Percentiles rank a stretch among this genome's conserved stretches.
Conservation (phyloP, 2,797 vertebrate species). For the Spinus pinus region DNA sequence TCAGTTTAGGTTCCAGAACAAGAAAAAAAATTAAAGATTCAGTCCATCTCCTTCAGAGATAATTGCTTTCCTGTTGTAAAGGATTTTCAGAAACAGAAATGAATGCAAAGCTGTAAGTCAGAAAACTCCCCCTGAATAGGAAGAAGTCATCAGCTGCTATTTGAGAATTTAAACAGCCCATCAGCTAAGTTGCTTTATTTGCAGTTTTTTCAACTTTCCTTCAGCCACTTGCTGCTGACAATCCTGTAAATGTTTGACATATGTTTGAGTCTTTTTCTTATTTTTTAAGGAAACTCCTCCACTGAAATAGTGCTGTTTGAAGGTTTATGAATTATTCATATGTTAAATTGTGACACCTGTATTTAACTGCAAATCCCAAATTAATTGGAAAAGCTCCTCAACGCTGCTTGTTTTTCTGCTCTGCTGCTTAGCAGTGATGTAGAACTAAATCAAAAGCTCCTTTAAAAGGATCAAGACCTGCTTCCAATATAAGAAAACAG, state of each 20-base stretch:
- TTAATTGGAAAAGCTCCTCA: slow-evolving; percentile 28
- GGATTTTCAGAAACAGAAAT: background rate
- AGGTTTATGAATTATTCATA: background rate
- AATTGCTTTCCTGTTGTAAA: background rate
- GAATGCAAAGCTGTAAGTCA: background rate
- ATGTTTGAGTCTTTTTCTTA: background rate
- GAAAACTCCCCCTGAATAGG: background rate
- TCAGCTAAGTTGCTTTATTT: background rate
- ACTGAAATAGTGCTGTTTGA: background rate
- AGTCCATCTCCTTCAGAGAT: background rate
- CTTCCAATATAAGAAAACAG: background rate
- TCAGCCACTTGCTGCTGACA: background rate
- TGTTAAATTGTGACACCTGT: slow-evolving; percentile 10
- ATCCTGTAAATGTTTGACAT: background rate
- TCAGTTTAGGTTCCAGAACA: background rate
- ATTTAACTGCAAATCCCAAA: slow-evolving; percentile 46
- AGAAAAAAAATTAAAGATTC: background rate
- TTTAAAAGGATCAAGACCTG: slow-evolving; percentile 22
- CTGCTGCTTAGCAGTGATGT: background rate
- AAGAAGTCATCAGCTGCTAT: background rate
- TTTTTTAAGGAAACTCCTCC: background rate
- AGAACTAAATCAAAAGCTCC: slow-evolving; percentile 2
- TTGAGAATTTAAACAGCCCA: background rate
- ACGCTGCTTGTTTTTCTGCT: background rate
- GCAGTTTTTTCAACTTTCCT: background rate